phyloP scores from a whole-genome alignment of 2,797 vertebrate species.

The Poecile montanus region DNA sequence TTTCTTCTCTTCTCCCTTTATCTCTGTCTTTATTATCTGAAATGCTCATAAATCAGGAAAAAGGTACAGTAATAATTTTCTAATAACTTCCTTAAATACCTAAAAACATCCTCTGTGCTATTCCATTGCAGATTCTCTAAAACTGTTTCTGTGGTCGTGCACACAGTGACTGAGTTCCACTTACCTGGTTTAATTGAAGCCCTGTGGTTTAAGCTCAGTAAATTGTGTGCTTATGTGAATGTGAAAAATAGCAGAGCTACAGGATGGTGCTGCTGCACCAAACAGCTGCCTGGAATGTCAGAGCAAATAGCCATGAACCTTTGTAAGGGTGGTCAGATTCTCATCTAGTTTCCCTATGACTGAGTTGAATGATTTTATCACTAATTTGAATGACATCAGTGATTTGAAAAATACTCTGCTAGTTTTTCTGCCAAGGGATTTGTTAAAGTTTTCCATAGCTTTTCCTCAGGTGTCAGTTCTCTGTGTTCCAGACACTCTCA shows the following conservation, averaged over 20 bases:
- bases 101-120: background rate
- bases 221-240: background rate
- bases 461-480: constrained; percentile 61
- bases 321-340: constrained; percentile 5
- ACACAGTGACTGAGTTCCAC: background rate
- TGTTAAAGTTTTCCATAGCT: constrained; percentile 54
- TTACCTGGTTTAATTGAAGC: background rate
- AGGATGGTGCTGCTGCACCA: background rate
- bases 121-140: background rate
- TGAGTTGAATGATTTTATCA: background rate
- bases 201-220: background rate
- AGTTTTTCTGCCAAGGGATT: constrained; percentile 31
- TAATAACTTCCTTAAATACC: constrained; percentile 49
- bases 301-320: background rate
- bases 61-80: constrained; percentile 86
- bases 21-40: constrained; percentile 78
- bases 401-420: constrained; percentile 35
- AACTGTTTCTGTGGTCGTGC: background rate
- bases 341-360: constrained; percentile 20
- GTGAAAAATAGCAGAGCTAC: background rate
- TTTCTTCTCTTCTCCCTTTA: constrained; percentile 79
- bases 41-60: constrained; percentile 86
- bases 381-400: background rate
- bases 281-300: background rate
- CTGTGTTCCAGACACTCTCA: constrained; percentile 60